A percentile compares a stretch with the other conserved stretches of the same genome.
These are phyloP conservation scores for Atractosteus spatula DNA, from an alignment of 2,113 vertebrate species.

Conservation along the genomic window DNA sequence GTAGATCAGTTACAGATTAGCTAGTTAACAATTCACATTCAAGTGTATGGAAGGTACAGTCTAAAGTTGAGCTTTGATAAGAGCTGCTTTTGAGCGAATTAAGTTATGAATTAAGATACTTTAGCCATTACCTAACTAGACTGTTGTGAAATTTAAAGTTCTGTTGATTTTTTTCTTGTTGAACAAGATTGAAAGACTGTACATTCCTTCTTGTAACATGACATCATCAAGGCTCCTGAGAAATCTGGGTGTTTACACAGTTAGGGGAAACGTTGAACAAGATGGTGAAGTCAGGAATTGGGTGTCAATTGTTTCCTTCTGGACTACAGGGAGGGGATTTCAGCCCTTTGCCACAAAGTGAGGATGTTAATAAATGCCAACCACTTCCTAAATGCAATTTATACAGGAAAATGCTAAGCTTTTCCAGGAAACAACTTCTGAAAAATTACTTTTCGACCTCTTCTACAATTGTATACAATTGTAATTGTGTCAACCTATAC, in stretches of 20 bases:
- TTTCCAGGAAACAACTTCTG: slow-evolving; percentile 47
- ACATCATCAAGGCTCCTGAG: background rate
- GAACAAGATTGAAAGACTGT: background rate
- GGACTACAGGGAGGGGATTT: slow-evolving; percentile 20
- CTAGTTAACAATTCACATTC: too few species aligned
- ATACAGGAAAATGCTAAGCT: slow-evolving; percentile 44
- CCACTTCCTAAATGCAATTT: slow-evolving; percentile 38
- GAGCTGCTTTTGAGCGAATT: too few species aligned
- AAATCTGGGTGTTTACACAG: slow-evolving; percentile 10
- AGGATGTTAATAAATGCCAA: slow-evolving; percentile 38
- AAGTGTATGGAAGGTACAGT: too few species aligned
- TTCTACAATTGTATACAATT: background rate
- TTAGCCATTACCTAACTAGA: too few species aligned
- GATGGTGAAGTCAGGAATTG: slow-evolving; percentile 33
- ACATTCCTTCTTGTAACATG: background rate
- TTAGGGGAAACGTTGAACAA: slow-evolving; percentile 26
- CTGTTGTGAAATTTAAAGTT: too few species aligned
- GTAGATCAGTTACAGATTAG: too few species aligned
- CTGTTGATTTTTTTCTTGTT: background rate
- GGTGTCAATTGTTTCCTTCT: slow-evolving; percentile 38
- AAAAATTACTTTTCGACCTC: slow-evolving; percentile 1
- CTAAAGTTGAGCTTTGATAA: too few species aligned
- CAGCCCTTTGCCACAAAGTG: slow-evolving; percentile 14
- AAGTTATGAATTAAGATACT: too few species aligned
- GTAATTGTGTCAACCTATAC: slow-evolving; percentile 38